Evolutionary conservation across 1,140 invertebrate species (phyloP), one percentile per base, ranked within the genome.

Genomic region (Cydia fagiglandana): DNA sequence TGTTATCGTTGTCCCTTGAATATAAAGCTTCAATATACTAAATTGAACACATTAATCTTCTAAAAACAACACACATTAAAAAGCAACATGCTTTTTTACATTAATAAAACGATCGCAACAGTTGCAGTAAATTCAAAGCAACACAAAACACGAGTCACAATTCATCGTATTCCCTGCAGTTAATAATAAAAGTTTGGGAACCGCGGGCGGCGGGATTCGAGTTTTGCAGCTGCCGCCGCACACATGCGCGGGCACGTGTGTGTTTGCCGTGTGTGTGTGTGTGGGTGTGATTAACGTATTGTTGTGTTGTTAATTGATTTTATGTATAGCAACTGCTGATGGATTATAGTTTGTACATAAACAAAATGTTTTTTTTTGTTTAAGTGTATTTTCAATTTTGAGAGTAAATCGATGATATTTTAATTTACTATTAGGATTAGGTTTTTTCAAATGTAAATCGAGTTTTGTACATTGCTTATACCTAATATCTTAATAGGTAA

Each of bases 191-290:
- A 88, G 81, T 90, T 92, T 92, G 89, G 84, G 83, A 83, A 81
- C 80, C 89, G 38, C 80, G 80, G 83, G 64, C 83, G 70, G 76
- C 79, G 79, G 83, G 83, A 86, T 87, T 87, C 86, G 84, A 91
- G 88, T 88, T 87, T 79, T 85, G 89, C 90, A 92, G 90, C 90
- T 92, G 90, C 83, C 88, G 84, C 81, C 80, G 81, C 80, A 79
- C 78, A 77, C 76, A 79, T 76, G 77, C 75, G 53, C 20, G 64
- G 34, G 61, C 34, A 56, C 66, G 41, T 34, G 10, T 68, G 61
- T 45, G 10, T 30, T 45, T 50, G 28, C 15, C 24, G n/a, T 64
- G 75, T 47, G 76, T 64, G 77, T 75, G 77, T 75, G 77, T 76
- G 73, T 78, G 75, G 66, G 76, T 74, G 80, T 80, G 80, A 77